Evolutionary conservation across 2,888 invertebrate species (phyloP).

Genomic region (Athetis lepigone): DNA sequence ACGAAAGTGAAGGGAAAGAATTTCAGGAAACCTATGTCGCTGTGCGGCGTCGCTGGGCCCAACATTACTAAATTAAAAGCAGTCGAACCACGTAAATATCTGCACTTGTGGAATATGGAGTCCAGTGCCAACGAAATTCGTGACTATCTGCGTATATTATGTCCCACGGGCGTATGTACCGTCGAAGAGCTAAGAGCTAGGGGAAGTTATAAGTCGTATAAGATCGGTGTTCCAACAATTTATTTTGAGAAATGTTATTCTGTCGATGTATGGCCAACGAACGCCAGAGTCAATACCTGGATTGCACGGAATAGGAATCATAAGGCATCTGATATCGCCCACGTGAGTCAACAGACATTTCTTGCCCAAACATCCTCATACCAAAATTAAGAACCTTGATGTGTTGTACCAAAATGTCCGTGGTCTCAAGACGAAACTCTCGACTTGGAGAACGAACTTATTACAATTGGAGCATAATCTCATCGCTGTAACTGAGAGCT

Average conservation of each 20-base stretch:
- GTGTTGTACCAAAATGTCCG: neutral
- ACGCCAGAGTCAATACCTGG: neutral
- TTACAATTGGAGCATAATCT: neutral
- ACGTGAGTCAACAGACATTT: neutral
- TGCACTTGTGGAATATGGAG: conserved; percentile 3
- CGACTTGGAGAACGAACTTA: neutral
- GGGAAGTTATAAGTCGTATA: conserved; percentile 4
- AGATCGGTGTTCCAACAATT: neutral
- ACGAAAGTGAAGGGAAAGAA: conserved; percentile 3
- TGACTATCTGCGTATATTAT: conserved; percentile 1
- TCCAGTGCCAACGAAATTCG: conserved; percentile 2
- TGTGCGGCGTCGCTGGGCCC: conserved; percentile 5
- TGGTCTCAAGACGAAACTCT: conserved; percentile 1
- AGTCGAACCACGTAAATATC: conserved; percentile 6
- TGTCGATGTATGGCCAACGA: neutral
- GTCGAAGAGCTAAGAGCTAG: conserved; percentile 3
- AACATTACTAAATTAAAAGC: conserved; percentile 3
- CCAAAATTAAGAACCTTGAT: neutral
- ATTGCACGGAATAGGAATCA: neutral
- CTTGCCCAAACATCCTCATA: neutral
- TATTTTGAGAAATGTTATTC: neutral
- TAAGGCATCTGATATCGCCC: neutral
- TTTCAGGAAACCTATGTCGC: neutral
- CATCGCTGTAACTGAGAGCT: conserved; percentile 6
- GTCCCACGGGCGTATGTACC: neutral